Base-by-base conservation (phyloP, 2,888 invertebrate species). In the Saturnia pavonia region DNA sequence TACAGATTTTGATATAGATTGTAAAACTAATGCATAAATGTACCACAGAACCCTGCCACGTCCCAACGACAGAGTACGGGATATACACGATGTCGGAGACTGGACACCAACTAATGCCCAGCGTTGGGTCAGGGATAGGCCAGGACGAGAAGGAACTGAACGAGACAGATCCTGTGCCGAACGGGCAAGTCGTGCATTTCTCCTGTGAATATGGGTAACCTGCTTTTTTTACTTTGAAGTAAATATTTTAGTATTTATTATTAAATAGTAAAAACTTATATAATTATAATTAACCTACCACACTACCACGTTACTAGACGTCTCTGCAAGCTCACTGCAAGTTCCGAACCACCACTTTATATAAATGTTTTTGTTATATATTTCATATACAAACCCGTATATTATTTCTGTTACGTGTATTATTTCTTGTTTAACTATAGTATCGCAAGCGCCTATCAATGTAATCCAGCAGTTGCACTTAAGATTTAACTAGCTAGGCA, bases 141-240 rank as follows among this genome's bases (percentile, higher is more conserved):
- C 82, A 91, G 83, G 94, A 95, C 12, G 95, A 95, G 72, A 91
- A 88, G 74, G 93, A 94, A 48, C 82, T 96, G 40, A 95, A 95
- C 74, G 95, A 95, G 72, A 95, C 95, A 0, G 92, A 94, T 14
- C 95, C 95, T 1, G 94, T 96, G 0, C 92, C 94, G 6, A 97
- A 97, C 77, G 96, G 96, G 22, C 96, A 97, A 82, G 95, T 96
- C 8, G 95, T 97, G 0, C 96, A 96, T 70, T 96, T 97, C 82
- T 95, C 96, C 63, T 98, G 98, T 85, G 94, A 95, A 82, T 95
- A 95, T 75, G 97, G 97, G 78, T 97, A 75, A 82, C 90, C 75
- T 57, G 9, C 25, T 14, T 6, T 25, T 27, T 27, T 27, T 14
- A 6, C 25, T 27, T 27, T 27, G 2, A 60, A 2, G 14, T 14